Evolutionary conservation across 2,888 invertebrate species (phyloP), one percentile per base, ranked within the genome.

Genomic region (Trachelus tabidus): DNA sequence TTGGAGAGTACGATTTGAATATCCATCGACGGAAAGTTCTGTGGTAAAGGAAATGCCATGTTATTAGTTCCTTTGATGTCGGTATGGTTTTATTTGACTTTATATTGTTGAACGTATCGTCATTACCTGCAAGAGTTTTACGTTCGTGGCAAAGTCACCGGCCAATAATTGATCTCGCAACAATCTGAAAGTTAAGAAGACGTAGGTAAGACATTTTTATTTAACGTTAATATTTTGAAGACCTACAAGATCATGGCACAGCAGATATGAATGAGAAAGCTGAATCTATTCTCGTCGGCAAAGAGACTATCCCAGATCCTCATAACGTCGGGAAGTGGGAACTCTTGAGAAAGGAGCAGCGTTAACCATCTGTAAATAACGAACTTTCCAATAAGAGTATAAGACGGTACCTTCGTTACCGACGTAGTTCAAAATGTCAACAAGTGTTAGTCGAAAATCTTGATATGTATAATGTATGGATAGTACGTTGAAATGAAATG

Each of bases 201-300:
- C 31, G 71, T 6, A 4, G 31, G 71, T 71, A 15, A 68, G 35
- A 75, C 11, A 81, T 68, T 34, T 77, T 76, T 30, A 56, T 9
- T 71, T 11, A 37, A 69, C 15, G 31, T 33, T 11, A 33, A 80
- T 69, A 81, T 83, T 56, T 56, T 23, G 2, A 56, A 23, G 23
- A 95, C 97, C 95, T 93, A 98, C 98, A 98, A 93, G 85, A 99
- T 96, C 99, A 99, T 99, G 87, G 99, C 97, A 93, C 98, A 97
- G 92, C 99, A 99, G 79, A 99, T 96, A 90, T 96, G 95, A 81
- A 98, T 96, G 3, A 99, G 95, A 89, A 98, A 98, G 87, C 96
- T 95, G 91, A 99, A 99, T 88, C 99, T 94, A 77, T 95, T 94
- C 76, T 95, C 94, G 92, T 99, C 98, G 0, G 99, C 96, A 90